Percentiles rank a stretch among this genome's conserved stretches.
These are phyloP conservation scores for Podarcis siculus DNA, from an alignment of 2,797 vertebrate genomes.

Conservation along the genomic window DNA sequence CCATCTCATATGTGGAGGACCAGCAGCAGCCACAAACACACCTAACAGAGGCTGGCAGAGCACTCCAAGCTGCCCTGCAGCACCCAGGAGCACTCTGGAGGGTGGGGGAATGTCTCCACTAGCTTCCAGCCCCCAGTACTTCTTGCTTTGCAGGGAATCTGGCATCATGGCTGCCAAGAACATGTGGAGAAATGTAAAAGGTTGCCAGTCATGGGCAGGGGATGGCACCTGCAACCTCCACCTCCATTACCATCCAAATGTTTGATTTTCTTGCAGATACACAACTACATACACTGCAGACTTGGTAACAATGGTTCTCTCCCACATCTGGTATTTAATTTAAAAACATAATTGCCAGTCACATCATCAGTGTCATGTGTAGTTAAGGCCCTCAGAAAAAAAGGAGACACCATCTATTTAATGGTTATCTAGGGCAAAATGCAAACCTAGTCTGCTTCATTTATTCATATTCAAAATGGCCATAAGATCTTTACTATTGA, in stretches of 20 bases:
- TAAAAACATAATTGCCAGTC: not conserved
- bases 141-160: too few species aligned
- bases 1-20: too few species aligned
- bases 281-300: not conserved
- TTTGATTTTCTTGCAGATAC: too few species aligned
- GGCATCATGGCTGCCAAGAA: too few species aligned
- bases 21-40: too few species aligned
- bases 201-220: too few species aligned
- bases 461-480: conserved; percentile 60
- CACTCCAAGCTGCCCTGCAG: too few species aligned
- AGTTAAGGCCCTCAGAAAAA: not conserved
- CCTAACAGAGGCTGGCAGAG: too few species aligned
- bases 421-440: conserved; percentile 19
- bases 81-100: too few species aligned
- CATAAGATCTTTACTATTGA: conserved; percentile 41
- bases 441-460: conserved; percentile 30
- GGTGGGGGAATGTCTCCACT: too few species aligned
- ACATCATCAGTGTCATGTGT: not conserved
- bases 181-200: too few species aligned
- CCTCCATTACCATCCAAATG: not conserved
- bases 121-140: too few species aligned
- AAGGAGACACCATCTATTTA: not conserved
- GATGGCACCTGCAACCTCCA: not conserved
- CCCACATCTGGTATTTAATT: not conserved
- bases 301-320: not conserved